Evolutionary conservation across 2,888 invertebrate genomes (phyloP), one percentile per base, ranked within the genome.

Genomic region (Apamea monoglypha): DNA sequence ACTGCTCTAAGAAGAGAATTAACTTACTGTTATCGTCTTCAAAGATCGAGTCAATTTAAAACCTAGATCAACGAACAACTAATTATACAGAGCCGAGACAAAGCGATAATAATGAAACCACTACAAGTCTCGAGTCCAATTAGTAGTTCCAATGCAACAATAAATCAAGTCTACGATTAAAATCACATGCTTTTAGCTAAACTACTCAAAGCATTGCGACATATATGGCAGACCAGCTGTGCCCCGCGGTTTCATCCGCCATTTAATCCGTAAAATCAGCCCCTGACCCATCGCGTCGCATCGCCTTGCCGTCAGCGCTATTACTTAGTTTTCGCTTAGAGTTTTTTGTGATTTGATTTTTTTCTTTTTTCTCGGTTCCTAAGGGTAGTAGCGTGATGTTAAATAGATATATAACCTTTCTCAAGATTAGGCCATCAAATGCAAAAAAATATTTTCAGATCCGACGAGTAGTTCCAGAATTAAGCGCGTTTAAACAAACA

Each of bases 111-210:
- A 59, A 40, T 14, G 68, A 82, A 71, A 72, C 59, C 10, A 67
- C 36, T 44, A 63, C 56, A 53, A 75, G 72, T 71, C 68, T 74
- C 40, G 25, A 66, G 14, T 59, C 85, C 83, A 86, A 85, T 85
- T 86, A 85, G 61, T 36, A 47, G 36, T 63, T 21, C 40, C 12
- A 74, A 40, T 67, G 8, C 40, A 74, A 61, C 47, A 87, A 77
- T 85, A 85, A 87, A 85, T 85, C 85, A 78, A 82, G 78, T 71
- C 74, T 40, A 29, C 66, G 79, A 87, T 82, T 75, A 87, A 85
- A 77, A 87, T 86, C 84, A 70, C 78, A 77, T 77, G 83, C 61
- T 87, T 77, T 79, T 85, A 79, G 72, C 72, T 73, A 82, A 81
- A 84, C 69, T 69, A 74, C 64, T 53, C 40, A 36, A 77, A 75